These are phyloP conservation scores for Sicus ferrugineus DNA, from an alignment of 2,888 invertebrate species.

Conservation along the genomic window DNA sequence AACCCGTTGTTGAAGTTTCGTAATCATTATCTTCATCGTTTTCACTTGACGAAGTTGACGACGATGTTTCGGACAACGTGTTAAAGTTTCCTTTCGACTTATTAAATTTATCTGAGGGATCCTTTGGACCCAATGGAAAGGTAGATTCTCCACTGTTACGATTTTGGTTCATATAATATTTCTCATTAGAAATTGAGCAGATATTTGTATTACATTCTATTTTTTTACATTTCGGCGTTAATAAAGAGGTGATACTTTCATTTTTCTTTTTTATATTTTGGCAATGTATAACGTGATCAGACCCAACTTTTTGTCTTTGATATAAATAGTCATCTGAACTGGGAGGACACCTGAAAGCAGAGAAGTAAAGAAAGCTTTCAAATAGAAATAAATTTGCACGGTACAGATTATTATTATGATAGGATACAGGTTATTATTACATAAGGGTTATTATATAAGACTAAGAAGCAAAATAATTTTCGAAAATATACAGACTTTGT, in stretches of 20 bases:
- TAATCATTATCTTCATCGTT: constrained; percentile 61
- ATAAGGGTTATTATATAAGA: too few species aligned
- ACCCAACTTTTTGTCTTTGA: background rate
- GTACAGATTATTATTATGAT: too few species aligned
- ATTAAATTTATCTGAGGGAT: background rate
- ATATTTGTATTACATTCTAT: background rate
- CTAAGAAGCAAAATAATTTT: too few species aligned
- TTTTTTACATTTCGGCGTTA: background rate
- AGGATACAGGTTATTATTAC: too few species aligned
- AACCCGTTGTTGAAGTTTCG: constrained; percentile 58
- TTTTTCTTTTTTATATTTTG: constrained; percentile 10
- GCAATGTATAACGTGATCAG: background rate
- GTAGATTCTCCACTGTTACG: background rate
- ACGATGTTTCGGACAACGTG: constrained; percentile 60
- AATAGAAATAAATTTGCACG: too few species aligned
- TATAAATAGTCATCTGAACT: too few species aligned
- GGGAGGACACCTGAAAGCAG: too few species aligned
- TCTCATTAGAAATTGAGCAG: background rate
- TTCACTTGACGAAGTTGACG: constrained; percentile 61
- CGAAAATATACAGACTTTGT: too few species aligned
- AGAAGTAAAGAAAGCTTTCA: too few species aligned
- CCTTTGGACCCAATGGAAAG: background rate
- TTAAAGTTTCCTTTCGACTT: constrained; percentile 1
- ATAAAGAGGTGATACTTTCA: background rate
- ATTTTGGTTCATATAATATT: background rate